These are phyloP conservation scores for Marmota monax DNA, from an alignment of 2,113 vertebrate genomes.

Conservation along the genomic window DNA sequence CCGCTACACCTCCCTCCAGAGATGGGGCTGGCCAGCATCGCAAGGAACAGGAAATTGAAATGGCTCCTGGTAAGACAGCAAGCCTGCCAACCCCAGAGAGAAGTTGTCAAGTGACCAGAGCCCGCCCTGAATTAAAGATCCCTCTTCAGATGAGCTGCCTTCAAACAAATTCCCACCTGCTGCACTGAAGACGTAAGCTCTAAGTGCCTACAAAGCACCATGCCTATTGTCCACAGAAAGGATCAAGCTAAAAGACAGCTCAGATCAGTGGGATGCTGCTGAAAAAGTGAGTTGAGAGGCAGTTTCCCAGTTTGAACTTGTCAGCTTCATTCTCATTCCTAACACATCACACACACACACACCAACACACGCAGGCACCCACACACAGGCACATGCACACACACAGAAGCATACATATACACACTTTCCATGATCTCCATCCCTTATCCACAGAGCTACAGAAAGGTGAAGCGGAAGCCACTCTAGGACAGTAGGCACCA, in stretches of 20 bases:
- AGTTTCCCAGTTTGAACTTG: slow-evolving; percentile 1
- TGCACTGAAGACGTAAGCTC: not conserved
- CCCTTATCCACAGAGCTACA: slow-evolving; percentile 5
- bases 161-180: slow-evolving; percentile 57
- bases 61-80: slow-evolving; percentile 62
- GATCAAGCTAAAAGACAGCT: not conserved
- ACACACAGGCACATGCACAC: not conserved
- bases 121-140: not conserved
- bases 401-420: not conserved
- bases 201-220: not conserved
- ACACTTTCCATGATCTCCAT: not conserved
- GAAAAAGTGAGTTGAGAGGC: not conserved
- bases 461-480: not conserved
- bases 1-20: slow-evolving; percentile 55
- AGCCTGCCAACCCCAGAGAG: slow-evolving; percentile 59
- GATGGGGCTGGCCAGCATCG: slow-evolving; percentile 36
- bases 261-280: accelerated
- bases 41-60: slow-evolving; percentile 76
- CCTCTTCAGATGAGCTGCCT: not conserved
- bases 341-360: not conserved
- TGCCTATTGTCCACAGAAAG: not conserved
- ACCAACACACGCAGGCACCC: not conserved
- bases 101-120: slow-evolving; percentile 57
- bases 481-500: not conserved
- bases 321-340: not conserved